These are phyloP conservation scores for Scaeva pyrastri DNA, from an alignment of 2,888 invertebrate species.

Conservation along the genomic window DNA sequence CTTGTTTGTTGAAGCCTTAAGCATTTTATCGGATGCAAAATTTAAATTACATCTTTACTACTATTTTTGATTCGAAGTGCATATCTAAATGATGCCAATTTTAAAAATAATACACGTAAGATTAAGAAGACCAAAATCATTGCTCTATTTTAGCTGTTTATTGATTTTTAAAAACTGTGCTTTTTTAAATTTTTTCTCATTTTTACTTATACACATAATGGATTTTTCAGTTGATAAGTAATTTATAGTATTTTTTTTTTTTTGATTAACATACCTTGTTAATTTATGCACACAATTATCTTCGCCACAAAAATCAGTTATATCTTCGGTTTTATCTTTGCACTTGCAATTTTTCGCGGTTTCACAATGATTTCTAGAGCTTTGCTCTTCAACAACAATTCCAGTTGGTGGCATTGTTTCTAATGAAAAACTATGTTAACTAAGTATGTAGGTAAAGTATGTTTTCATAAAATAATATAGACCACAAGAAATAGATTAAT, in stretches of 20 bases:
- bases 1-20: no score
- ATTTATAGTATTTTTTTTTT: neutral
- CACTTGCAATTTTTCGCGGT: slow-evolving; percentile 50
- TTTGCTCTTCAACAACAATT: slow-evolving; percentile 77
- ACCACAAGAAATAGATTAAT: neutral
- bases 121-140: no score
- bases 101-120: no score
- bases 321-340: slow-evolving; percentile 50
- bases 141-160: no score
- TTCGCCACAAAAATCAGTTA: slow-evolving; percentile 46
- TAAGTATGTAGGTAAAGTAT: neutral
- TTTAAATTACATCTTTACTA: no score
- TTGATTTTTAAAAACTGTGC: no score
- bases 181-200: no score
- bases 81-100: no score
- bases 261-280: slow-evolving; percentile 47
- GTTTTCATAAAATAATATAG: neutral
- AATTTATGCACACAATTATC: slow-evolving; percentile 57
- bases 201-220: no score
- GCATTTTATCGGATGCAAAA: no score
- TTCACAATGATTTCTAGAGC: slow-evolving; percentile 75
- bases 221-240: no score
- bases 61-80: no score
- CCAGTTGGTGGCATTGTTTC: slow-evolving; percentile 81
- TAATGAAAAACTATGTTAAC: slow-evolving; percentile 19